These are phyloP conservation scores for Stenodera caucasica DNA, from an alignment of 2,888 invertebrate genomes.

Conservation along the genomic window DNA sequence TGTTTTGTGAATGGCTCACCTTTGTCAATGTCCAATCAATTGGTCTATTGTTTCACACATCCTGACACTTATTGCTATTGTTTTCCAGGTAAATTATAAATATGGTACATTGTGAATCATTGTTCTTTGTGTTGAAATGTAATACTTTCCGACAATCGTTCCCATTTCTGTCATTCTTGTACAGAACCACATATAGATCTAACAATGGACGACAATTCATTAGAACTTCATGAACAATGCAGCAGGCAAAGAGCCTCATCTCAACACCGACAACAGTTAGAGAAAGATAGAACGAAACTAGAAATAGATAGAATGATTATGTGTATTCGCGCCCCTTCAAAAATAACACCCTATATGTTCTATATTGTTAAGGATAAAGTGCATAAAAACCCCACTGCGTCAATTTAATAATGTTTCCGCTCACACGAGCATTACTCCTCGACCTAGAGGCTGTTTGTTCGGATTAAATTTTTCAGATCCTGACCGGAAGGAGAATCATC, in stretches of 20 bases:
- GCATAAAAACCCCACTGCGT: conserved; percentile 52
- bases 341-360: conserved; percentile 15
- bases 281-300: too few relatives aligned
- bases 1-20: neutral
- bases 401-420: conserved; percentile 53
- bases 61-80: conserved; percentile 12
- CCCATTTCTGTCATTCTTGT: conserved; percentile 38
- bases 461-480: conserved; percentile 44
- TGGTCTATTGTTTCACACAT: neutral
- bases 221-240: conserved; percentile 44
- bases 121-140: conserved; percentile 16
- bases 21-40: conserved; percentile 7
- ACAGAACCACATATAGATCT: conserved; percentile 34
- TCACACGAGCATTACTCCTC: conserved; percentile 42
- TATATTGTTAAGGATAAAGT: conserved; percentile 41
- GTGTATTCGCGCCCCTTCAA: conserved; percentile 9
- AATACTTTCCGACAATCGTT: conserved; percentile 28
- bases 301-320: neutral
- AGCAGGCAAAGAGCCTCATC: conserved; percentile 27
- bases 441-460: conserved; percentile 32
- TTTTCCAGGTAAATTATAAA: conserved; percentile 9
- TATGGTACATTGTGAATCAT: neutral
- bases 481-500: conserved; percentile 36
- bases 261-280: neutral
- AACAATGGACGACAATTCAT: conserved; percentile 49